Evolutionary conservation across 2,797 vertebrate species (phyloP).

Genomic region (Paramormyrops hopkinsi): DNA sequence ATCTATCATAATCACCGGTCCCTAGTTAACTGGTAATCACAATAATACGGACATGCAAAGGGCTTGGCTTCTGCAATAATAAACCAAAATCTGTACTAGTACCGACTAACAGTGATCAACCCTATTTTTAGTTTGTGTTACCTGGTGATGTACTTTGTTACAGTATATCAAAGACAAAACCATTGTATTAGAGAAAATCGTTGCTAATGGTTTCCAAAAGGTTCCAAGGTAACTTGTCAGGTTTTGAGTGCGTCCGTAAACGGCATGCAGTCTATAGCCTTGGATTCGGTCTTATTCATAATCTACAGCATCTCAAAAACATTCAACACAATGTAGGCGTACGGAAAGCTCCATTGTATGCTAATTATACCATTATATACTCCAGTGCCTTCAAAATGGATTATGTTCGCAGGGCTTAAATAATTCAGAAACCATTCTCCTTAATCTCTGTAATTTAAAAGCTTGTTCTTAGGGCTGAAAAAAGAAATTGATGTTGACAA

Average conservation of each 20-base stretch:
- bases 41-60: not conserved
- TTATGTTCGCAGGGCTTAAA: not conserved
- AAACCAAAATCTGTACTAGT: not conserved
- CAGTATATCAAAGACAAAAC: not conserved
- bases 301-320: constrained; percentile 2
- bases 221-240: not conserved
- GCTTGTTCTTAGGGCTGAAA: constrained; percentile 9
- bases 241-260: not conserved
- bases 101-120: not conserved
- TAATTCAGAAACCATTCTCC: constrained; percentile 12
- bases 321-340: not conserved
- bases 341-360: not conserved
- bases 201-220: not conserved
- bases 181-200: not conserved
- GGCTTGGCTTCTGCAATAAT: not conserved
- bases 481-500: constrained; percentile 1
- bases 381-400: constrained; percentile 14
- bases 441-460: constrained; percentile 16
- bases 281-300: not conserved
- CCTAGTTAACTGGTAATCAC: not conserved
- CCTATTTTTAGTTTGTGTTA: not conserved
- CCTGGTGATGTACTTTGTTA: not conserved
- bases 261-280: not conserved
- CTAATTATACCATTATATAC: constrained; percentile 19
- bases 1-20: not conserved